Evolutionary conservation across 2,113 vertebrate species (phyloP).

Genomic region (Noturus placidus): DNA sequence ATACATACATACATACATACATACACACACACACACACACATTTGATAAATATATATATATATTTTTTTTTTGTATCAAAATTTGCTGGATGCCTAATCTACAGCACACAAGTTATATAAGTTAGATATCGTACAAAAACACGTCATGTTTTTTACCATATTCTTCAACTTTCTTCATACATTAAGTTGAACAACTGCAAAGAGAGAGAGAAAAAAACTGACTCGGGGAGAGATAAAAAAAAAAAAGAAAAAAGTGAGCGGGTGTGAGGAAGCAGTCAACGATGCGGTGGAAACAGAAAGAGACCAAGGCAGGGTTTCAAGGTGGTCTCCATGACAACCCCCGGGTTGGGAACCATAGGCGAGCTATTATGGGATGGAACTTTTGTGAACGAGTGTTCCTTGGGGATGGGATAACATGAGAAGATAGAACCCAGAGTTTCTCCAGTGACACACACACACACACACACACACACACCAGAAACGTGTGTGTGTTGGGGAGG

Average conservation of each 20-base stretch:
- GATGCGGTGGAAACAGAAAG: slow-evolving; percentile 16
- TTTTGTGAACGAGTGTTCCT: slow-evolving; percentile 76
- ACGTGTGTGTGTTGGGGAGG: no score
- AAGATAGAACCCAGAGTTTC: slow-evolving; percentile 52
- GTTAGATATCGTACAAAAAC: neutral
- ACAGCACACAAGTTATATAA: neutral
- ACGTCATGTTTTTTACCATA: neutral
- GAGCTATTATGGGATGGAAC: slow-evolving; percentile 71
- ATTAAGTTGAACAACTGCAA: neutral
- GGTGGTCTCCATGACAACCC: slow-evolving; percentile 79
- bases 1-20: no score
- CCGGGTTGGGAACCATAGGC: slow-evolving; percentile 63
- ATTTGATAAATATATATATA: no score
- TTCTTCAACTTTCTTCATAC: neutral
- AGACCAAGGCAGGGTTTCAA: slow-evolving; percentile 58
- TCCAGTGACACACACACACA: neutral
- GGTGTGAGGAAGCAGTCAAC: neutral
- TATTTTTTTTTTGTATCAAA: neutral
- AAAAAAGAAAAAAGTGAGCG: neutral
- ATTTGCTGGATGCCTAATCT: neutral
- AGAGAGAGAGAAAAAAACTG: neutral
- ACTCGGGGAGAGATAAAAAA: neutral
- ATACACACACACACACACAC: no score
- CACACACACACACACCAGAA: slow-evolving; percentile 47
- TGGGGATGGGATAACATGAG: slow-evolving; percentile 71